A percentile compares a stretch with the other conserved stretches of the same genome.
These are phyloP conservation scores for Helarctos malayanus DNA, from an alignment of 2,797 vertebrate genomes.

Conservation along the genomic window DNA sequence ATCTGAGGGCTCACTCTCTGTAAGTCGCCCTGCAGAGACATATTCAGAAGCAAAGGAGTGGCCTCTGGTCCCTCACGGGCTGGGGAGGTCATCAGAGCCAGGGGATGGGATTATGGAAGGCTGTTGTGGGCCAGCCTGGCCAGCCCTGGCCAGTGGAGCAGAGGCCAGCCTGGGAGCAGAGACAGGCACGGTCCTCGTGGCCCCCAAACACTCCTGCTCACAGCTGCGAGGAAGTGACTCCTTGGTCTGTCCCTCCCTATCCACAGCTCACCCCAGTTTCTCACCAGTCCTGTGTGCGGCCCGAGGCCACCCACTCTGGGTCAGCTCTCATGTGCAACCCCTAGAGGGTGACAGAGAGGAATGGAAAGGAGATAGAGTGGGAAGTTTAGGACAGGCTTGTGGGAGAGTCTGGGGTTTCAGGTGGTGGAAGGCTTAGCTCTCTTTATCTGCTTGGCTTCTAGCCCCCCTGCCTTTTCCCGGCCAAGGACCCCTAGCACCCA, in stretches of 20 bases:
- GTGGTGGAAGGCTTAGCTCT: background rate
- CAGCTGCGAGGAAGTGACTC: background rate
- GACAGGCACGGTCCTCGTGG: background rate
- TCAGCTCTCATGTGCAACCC: accelerated
- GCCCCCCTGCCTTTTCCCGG: background rate
- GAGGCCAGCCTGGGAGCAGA: background rate
- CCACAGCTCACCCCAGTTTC: background rate
- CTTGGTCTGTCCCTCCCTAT: accelerated
- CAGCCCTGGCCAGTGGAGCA: background rate
- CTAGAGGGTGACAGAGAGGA: background rate
- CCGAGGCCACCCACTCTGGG: too few relatives aligned
- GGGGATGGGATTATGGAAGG: too few relatives aligned
- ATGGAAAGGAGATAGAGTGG: background rate
- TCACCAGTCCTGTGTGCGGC: background rate
- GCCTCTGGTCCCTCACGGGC: background rate
- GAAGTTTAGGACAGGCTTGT: too few relatives aligned
- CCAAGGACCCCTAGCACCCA: background rate
- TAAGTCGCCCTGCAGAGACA: background rate
- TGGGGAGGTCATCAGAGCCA: background rate
- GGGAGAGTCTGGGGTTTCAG: background rate
- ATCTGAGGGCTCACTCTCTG: too few relatives aligned
- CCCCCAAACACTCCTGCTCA: background rate
- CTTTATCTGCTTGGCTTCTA: background rate
- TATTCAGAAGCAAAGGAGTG: background rate
- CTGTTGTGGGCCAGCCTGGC: too few relatives aligned